Evolutionary conservation across 2,113 vertebrate genomes (phyloP).

Genomic region (Pipra filicauda): DNA sequence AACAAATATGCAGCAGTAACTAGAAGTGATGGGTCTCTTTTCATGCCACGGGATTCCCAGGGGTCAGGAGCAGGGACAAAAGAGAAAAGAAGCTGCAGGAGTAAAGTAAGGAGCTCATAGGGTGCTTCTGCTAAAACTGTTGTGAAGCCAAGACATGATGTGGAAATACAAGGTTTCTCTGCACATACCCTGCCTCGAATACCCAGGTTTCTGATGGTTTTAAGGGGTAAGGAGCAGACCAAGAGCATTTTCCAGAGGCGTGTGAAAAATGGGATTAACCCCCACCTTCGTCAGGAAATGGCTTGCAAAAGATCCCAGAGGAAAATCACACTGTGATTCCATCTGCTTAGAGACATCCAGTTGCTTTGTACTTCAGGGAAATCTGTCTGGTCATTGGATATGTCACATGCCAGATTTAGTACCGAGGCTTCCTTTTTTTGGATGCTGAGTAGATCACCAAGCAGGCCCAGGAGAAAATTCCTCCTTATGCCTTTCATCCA

Average conservation of each 20-base stretch:
- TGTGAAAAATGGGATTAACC: neutral
- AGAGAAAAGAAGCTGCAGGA: neutral
- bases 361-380: neutral
- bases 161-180: neutral
- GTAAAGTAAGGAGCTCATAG: rapidly evolving
- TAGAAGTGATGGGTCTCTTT: neutral
- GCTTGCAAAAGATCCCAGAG: neutral
- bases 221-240: neutral
- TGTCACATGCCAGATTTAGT: neutral
- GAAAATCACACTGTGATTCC: neutral
- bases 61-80: neutral
- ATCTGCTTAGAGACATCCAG: neutral
- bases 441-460: neutral
- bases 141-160: neutral
- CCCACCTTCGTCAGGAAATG: neutral
- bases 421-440: neutral
- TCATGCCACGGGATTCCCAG: neutral
- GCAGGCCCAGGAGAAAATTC: neutral
- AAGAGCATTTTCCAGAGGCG: neutral
- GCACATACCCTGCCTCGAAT: too few species aligned
- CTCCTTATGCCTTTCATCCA: neutral
- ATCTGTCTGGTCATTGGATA: neutral
- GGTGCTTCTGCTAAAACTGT: neutral
- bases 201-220: neutral
- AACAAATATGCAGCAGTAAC: neutral